phyloP scores from a whole-genome alignment of 2,888 invertebrate genomes.

The Drosophila aldrichi region DNA sequence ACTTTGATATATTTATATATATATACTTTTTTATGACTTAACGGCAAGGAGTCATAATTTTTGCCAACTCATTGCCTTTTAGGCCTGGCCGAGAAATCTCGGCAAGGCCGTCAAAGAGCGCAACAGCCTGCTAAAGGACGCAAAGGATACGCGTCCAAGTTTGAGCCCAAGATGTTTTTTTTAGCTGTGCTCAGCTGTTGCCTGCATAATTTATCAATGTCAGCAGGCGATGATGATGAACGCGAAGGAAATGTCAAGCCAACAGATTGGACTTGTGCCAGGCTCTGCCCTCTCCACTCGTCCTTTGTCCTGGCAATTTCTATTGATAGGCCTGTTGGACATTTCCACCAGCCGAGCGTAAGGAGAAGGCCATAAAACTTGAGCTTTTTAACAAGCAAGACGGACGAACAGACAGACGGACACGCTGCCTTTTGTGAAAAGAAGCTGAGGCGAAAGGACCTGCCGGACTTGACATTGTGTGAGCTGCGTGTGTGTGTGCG shows the following conservation, averaged over 20 bases:
- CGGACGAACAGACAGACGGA: slow-evolving; percentile 8
- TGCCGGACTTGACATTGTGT: slow-evolving; percentile 31
- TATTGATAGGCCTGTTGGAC: slow-evolving; percentile 74
- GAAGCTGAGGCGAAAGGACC: slow-evolving; percentile 51
- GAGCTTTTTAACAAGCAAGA: slow-evolving; percentile 76
- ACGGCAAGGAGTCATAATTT: slow-evolving; percentile 67
- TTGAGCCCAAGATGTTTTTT: slow-evolving; percentile 23
- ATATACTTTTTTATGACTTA: slow-evolving; percentile 66
- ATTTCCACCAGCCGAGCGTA: slow-evolving; percentile 22
- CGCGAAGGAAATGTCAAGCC: slow-evolving; percentile 59
- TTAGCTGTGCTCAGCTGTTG: slow-evolving; percentile 51
- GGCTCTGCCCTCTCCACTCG: background rate
- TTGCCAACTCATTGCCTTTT: slow-evolving; percentile 75
- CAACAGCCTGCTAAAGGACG: slow-evolving; percentile 36
- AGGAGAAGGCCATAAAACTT: slow-evolving; percentile 75
- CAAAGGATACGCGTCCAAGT: slow-evolving; percentile 19
- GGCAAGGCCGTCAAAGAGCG: slow-evolving; percentile 38
- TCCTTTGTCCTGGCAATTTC: slow-evolving; percentile 28
- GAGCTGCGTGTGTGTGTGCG: slow-evolving; percentile 37
- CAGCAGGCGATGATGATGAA: slow-evolving; percentile 75
- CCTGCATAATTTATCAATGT: slow-evolving; percentile 79
- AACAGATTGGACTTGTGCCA: slow-evolving; percentile 57
- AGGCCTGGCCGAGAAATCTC: slow-evolving; percentile 54
- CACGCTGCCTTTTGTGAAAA: slow-evolving; percentile 59
- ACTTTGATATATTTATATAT: slow-evolving; percentile 2